A percentile compares a stretch with the other conserved stretches of the same genome.
Conservation (phyloP, 2,888 invertebrate species). For the Icerya purchasi region DNA sequence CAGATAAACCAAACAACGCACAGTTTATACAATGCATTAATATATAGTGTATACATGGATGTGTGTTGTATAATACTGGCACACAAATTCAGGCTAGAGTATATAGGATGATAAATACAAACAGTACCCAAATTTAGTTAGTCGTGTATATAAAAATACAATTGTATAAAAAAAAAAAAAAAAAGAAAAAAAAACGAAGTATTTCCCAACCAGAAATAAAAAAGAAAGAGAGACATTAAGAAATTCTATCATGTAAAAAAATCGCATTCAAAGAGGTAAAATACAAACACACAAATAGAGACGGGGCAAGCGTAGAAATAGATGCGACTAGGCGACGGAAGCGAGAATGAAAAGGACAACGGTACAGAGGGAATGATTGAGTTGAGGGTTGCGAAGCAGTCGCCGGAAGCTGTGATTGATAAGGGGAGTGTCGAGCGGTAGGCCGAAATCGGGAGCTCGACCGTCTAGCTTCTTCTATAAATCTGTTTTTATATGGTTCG, state of each 20-base stretch:
- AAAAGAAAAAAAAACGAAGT: too few species aligned
- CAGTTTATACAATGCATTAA: too few species aligned
- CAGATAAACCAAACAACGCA: too few species aligned
- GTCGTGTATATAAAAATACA: too few species aligned
- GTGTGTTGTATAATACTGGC: too few species aligned
- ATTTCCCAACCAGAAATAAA: background rate
- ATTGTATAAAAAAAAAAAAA: too few species aligned
- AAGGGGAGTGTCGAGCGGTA: constrained; percentile 9
- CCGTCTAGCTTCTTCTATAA: constrained; percentile 6
- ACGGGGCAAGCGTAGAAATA: constrained; percentile 1
- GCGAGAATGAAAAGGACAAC: constrained; percentile 7
- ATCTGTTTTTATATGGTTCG: constrained; percentile 10
- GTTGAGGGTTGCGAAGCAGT: constrained; percentile 5
- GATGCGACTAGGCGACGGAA: background rate
- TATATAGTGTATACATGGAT: too few species aligned
- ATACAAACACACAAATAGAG: background rate
- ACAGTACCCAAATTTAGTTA: too few species aligned
- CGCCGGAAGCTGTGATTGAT: constrained; percentile 8
- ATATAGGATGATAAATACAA: too few species aligned
- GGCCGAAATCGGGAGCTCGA: too few species aligned
- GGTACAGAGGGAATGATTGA: constrained; percentile 6
- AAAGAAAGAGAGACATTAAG: background rate
- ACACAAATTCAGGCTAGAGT: too few species aligned
- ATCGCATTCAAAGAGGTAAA: background rate
- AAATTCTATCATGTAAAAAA: background rate